Conservation (phyloP, 2,113 vertebrate genomes). For the Donacobius atricapilla region DNA sequence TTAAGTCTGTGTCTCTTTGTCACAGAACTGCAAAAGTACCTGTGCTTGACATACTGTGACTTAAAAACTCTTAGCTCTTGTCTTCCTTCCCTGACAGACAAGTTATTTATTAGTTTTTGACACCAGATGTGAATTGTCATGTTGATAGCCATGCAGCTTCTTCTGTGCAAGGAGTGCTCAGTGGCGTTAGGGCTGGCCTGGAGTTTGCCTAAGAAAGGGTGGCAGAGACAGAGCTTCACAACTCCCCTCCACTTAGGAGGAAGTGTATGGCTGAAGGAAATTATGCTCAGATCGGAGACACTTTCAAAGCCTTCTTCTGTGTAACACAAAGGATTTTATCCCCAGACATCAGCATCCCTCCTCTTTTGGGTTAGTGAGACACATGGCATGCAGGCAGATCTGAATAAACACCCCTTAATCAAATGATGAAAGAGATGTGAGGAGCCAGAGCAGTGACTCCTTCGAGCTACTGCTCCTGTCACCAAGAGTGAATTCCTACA, state of each 20-base stretch:
- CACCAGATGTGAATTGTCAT: not conserved
- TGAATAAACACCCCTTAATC: not conserved
- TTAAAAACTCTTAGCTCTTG: not conserved
- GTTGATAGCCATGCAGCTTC: rapidly evolving
- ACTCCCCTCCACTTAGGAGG: not conserved
- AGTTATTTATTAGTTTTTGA: not conserved
- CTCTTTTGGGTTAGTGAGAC: not conserved
- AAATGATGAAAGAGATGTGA: not conserved
- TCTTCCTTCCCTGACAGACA: not conserved
- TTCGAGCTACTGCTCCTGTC: not conserved
- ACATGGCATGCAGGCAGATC: not conserved
- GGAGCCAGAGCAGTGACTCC: not conserved
- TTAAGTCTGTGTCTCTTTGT: not conserved
- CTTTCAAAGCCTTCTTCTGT: not conserved
- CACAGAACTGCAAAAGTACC: not conserved
- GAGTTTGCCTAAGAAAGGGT: not conserved
- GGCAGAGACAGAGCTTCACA: not conserved
- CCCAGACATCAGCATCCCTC: not conserved
- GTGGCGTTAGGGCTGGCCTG: not conserved
- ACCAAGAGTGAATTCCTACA: not conserved
- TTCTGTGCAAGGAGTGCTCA: not conserved
- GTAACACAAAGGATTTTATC: not conserved
- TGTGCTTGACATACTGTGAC: not conserved
- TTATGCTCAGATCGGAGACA: not conserved
- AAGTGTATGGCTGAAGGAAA: not conserved